phyloP scores from a whole-genome alignment of 2,797 vertebrate species.

The Simalia tracyae region DNA sequence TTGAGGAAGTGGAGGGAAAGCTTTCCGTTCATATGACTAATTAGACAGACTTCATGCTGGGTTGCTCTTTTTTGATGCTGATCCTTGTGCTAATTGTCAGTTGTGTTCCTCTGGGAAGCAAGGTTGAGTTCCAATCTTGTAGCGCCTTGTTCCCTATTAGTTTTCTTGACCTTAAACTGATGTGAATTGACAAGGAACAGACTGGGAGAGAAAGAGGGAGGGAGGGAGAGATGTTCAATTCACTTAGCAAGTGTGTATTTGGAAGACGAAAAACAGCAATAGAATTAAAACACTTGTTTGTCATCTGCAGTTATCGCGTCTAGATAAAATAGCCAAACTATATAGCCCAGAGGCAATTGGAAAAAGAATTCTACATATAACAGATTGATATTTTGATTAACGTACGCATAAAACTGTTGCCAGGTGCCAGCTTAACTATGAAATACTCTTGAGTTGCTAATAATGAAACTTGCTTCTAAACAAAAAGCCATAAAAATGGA shows the following conservation, averaged over 20 bases:
- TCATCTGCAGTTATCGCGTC: constrained; percentile 9
- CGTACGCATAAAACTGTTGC: background rate
- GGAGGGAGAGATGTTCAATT: constrained; percentile 40
- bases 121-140: constrained; percentile 92
- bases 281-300: constrained; percentile 23
- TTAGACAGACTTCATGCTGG: constrained; percentile 93
- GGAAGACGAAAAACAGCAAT: constrained; percentile 34
- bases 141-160: constrained; percentile 68
- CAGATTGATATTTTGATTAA: accelerated
- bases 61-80: constrained; percentile 92
- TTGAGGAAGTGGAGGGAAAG: constrained; percentile 80
- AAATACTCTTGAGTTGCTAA: background rate
- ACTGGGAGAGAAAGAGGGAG: constrained; percentile 40
- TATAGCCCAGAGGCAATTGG: background rate
- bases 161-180: constrained; percentile 76
- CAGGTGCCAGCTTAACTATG: background rate
- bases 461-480: background rate
- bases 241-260: constrained; percentile 19
- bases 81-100: constrained; percentile 90
- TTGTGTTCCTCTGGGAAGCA: constrained; percentile 78
- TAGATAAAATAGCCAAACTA: background rate
- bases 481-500: background rate
- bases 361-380: background rate
- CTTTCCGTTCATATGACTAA: constrained; percentile 98
- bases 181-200: constrained; percentile 76